Evolutionary conservation across 2,888 invertebrate species (phyloP).

Genomic region (Erebia aethiops): DNA sequence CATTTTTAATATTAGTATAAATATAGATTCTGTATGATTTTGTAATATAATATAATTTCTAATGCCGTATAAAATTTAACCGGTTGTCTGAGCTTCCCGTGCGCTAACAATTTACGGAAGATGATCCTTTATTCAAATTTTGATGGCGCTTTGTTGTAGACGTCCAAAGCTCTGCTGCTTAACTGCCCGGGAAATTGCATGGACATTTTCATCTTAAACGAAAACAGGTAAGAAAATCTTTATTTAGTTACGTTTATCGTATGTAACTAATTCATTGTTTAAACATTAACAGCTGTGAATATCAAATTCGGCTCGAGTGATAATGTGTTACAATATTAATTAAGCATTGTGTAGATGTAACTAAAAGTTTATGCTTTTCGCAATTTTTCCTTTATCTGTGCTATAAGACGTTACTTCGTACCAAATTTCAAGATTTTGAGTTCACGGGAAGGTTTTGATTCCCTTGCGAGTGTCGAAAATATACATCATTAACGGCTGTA

Average conservation of each 20-base stretch:
- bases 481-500: too few relatives aligned
- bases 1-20: too few relatives aligned
- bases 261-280: slow-evolving; percentile 14
- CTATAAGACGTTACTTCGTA: too few relatives aligned
- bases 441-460: too few relatives aligned
- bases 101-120: slow-evolving; percentile 40
- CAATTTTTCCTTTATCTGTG: too few relatives aligned
- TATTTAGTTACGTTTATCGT: slow-evolving; percentile 8
- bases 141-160: slow-evolving; percentile 45
- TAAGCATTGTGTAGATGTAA: background rate
- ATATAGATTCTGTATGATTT: too few relatives aligned
- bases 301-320: background rate
- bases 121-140: slow-evolving; percentile 52
- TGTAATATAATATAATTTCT: slow-evolving; percentile 7
- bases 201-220: slow-evolving; percentile 26
- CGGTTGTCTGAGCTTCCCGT: slow-evolving; percentile 25
- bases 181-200: slow-evolving; percentile 50
- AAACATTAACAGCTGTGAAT: background rate
- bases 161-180: slow-evolving; percentile 46
- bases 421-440: too few relatives aligned
- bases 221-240: slow-evolving; percentile 15
- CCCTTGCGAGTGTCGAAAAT: too few relatives aligned
- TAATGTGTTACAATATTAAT: background rate
- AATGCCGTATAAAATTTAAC: slow-evolving; percentile 35
- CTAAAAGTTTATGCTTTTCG: too few relatives aligned